Conservation (phyloP, 2,797 vertebrate species). For the Crocidura indochinensis region DNA sequence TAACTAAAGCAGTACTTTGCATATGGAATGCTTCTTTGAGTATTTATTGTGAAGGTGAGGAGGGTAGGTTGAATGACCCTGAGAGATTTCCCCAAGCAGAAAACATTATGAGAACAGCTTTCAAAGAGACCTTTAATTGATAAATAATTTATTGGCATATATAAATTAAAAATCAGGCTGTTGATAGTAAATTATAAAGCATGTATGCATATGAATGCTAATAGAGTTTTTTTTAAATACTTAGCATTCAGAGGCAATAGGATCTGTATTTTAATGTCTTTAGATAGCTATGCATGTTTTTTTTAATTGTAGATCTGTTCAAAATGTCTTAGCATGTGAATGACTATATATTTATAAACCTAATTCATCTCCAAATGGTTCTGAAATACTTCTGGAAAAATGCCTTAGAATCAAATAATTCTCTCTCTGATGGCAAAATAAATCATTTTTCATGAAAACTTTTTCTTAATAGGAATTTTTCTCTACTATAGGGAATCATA, state of each 20-base stretch:
- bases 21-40: not conserved
- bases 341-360: conserved; percentile 59
- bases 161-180: conserved; percentile 61
- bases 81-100: not conserved
- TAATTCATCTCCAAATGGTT: conserved; percentile 59
- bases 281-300: conserved; percentile 37
- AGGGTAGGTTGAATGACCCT: not conserved
- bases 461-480: not conserved
- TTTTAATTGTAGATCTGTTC: conserved; percentile 22
- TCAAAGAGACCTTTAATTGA: conserved; percentile 45
- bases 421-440: not conserved
- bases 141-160: conserved; percentile 46
- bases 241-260: not conserved
- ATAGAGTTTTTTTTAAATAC: conserved; percentile 30
- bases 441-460: not conserved
- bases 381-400: conserved; percentile 8
- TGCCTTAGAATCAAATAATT: not conserved
- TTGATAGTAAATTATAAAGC: conserved; percentile 54
- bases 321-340: conserved; percentile 40
- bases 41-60: not conserved
- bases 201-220: not conserved
- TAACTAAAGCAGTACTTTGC: not conserved
- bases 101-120: not conserved
- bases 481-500: not conserved
- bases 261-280: not conserved